These are phyloP conservation scores for Belgica antarctica DNA, from an alignment of 2,888 invertebrate species.

Conservation along the genomic window DNA sequence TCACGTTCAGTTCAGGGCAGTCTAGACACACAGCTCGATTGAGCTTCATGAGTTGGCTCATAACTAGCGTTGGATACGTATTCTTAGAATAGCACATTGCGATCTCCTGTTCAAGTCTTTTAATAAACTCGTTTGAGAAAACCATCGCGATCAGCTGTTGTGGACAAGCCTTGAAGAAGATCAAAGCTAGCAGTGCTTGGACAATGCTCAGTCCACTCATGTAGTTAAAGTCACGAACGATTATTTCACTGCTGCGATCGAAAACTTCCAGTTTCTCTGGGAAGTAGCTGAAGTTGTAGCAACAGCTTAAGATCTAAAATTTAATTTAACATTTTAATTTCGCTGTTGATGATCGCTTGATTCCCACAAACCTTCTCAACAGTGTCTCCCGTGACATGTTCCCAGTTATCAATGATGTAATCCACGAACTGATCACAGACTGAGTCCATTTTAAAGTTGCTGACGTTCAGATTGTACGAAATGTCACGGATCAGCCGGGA, in stretches of 20 bases:
- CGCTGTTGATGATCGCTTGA: neutral
- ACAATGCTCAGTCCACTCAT: conserved; percentile 58
- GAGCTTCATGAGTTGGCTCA: conserved; percentile 61
- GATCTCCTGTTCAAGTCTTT: conserved; percentile 61
- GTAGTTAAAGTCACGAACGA: conserved; percentile 58
- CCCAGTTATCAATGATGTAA: conserved; percentile 55
- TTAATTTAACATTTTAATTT: neutral
- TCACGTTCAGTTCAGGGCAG: conserved; percentile 62
- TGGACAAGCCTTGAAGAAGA: conserved; percentile 58
- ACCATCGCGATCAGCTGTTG: conserved; percentile 58
- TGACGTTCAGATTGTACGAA: conserved; percentile 53
- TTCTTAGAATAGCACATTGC: conserved; percentile 59
- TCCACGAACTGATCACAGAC: conserved; percentile 56
- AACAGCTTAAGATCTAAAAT: conserved; percentile 51
- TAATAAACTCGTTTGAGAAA: conserved; percentile 62
- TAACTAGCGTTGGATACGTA: conserved; percentile 58
- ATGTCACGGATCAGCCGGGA: conserved; percentile 57
- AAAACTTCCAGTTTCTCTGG: conserved; percentile 55
- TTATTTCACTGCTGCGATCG: conserved; percentile 52
- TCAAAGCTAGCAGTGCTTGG: conserved; percentile 58
- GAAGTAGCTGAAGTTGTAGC: conserved; percentile 57
- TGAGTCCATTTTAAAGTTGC: conserved; percentile 55
- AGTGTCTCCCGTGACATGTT: conserved; percentile 57
- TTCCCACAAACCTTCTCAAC: conserved; percentile 55
- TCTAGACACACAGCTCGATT: conserved; percentile 65